Conservation (phyloP, 2,888 invertebrate species). For the Lasioglossum morio region DNA sequence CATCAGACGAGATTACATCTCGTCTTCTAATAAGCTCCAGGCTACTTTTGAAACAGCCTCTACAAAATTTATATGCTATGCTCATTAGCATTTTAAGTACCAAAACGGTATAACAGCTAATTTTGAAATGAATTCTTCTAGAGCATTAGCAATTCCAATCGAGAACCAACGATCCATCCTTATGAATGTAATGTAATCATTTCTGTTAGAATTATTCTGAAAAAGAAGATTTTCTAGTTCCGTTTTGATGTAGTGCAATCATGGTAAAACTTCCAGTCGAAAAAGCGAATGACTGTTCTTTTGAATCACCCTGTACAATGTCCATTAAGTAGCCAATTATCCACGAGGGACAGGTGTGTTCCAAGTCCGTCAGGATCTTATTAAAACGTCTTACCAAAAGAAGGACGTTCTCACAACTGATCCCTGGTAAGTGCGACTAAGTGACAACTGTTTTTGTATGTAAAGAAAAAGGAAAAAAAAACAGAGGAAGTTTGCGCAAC, state of each 20-base stretch:
- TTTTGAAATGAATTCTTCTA: neutral
- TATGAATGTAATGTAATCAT: neutral
- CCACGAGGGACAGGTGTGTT: constrained; percentile 4
- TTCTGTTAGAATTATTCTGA: neutral
- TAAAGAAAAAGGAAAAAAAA: neutral
- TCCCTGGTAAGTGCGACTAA: neutral
- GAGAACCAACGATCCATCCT: neutral
- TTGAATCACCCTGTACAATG: constrained; percentile 6
- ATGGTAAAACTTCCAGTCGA: neutral
- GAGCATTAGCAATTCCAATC: neutral
- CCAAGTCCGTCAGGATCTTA: constrained; percentile 9
- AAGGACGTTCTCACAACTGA: neutral
- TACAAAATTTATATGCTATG: neutral
- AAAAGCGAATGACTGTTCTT: neutral
- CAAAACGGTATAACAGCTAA: neutral
- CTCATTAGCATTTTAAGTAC: neutral
- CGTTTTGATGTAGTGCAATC: neutral
- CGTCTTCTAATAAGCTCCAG: neutral
- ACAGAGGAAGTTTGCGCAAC: neutral
- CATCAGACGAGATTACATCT: neutral
- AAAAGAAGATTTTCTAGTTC: neutral
- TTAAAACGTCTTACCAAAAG: neutral
- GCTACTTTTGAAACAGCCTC: neutral
- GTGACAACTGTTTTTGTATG: neutral
- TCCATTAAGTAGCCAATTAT: constrained; percentile 9